Evolutionary conservation across 2,888 invertebrate genomes (phyloP), one percentile per base, ranked within the genome.

Genomic region (Capitulum mitella): DNA sequence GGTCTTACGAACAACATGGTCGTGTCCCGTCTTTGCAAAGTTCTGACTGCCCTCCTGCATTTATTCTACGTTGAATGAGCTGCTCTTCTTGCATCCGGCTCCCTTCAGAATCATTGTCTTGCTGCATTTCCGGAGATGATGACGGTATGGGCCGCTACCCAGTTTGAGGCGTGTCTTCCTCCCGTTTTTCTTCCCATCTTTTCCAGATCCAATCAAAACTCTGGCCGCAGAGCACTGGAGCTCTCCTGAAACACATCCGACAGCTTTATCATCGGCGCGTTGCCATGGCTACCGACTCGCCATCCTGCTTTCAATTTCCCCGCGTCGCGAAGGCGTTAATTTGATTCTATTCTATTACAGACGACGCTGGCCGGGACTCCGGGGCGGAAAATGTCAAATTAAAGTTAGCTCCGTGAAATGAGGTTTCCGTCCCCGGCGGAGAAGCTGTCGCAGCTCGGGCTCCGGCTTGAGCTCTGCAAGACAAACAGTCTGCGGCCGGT

Each of bases 341-440:
- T 70, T 26, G 70, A 70, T 70, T 70, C 70, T 70, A 70, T 70
- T 70, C 70, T 70, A 70, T 70, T 70, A 70, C 70, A 40, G 70
- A 70, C 37, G 70, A 70, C 70, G 70, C 40, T 40, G 19, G 1
- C 5, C 14, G 40, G 12, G 70, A 1, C 5, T 16, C 22, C 3
- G 37, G 5, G 10, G 70, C 22, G 26, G 10, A 26, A 26, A 40
- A 26, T 37, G 70, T 70, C 70, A 40, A 70, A 70, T 70, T 70
- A 70, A 70, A 70, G 70, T 70, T 70, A 70, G 70, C 70, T 70
- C 40, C 70, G 70, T 70, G 70, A 70, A 70, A 70, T 70, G 40
- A 70, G 70, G 34, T 70, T 40, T 37, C 26, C 8, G 40, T 19
- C 34, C 64, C 70, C 70, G 70, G 26, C 40, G 40, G 70, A 40